Base-by-base conservation (phyloP, 2,888 invertebrate species). In the Scaptomyza tumidula region DNA sequence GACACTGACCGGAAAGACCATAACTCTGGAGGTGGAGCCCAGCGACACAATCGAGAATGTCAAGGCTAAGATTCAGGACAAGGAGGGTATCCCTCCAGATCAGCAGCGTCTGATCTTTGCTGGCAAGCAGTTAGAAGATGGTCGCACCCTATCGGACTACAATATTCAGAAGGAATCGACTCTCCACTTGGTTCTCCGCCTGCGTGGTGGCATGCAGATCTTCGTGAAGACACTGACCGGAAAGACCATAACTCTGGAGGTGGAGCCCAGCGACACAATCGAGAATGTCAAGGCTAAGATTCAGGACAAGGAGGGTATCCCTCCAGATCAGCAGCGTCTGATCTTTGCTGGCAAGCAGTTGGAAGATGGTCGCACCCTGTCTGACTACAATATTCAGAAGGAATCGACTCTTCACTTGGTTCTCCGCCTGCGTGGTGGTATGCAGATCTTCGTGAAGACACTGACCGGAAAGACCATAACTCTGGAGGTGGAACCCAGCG, bases 241-340 rank as follows among this genome's bases (percentile, higher is more conserved):
- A 1, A 80, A 80, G 39, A 80, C 80, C 14, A 80, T 80, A 3
- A 80, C 80, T 0, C 1, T 80, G 11, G 80, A 80, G 0, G 80
- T 80, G 0, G 80, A 80, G 5, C 68, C 80, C 0, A 14, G 13
- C 10, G 80, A 80, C 0, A 80, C 83, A 0, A 80, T 80, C 9
- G 84, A 80, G 24, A 80, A 80, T 0, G 84, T 80, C 0, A 80
- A 80, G 50, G 80, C 84, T 0, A 80, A 80, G 43, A 80, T 83
- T 2, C 80, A 80, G 0, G 84, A 80, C 43, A 80, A 80, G 57
- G 80, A 80, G 33, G 80, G 80, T 0, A 80, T 80, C 0, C 80
- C 80, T 0, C 80, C 80, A 71, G 80, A 80, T 10, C 80, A 80
- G 45, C 80, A 80, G 69, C 80, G 80, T 62, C 13, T 80, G 0